A percentile compares a stretch with the other conserved stretches of the same genome.
Conservation (phyloP, 2,113 vertebrate genomes). For the Nannospalax galili region DNA sequence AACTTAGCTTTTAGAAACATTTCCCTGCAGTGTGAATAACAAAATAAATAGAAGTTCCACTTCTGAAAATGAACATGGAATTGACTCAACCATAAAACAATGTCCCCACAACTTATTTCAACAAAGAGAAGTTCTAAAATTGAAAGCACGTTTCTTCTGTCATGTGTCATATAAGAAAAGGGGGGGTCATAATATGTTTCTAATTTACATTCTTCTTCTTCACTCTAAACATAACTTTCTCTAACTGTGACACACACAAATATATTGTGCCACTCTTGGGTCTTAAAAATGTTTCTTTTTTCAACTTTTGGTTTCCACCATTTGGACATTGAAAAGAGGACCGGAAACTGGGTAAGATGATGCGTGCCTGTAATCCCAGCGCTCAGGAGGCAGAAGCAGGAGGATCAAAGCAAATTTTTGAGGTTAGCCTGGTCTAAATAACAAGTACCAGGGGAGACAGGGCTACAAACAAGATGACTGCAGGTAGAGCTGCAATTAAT, state of each 20-base stretch:
- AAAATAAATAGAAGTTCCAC: constrained; percentile 64
- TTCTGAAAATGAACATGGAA: constrained; percentile 72
- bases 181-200: constrained; percentile 68
- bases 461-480: background rate
- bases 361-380: background rate
- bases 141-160: constrained; percentile 73
- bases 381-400: background rate
- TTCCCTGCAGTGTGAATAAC: constrained; percentile 55
- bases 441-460: background rate
- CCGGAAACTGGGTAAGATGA: background rate
- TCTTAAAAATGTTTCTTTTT: background rate
- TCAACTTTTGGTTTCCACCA: background rate
- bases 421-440: background rate
- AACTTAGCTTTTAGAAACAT: constrained; percentile 55
- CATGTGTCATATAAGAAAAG: constrained; percentile 66
- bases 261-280: background rate
- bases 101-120: constrained; percentile 68
- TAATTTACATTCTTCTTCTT: constrained; percentile 72
- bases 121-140: constrained; percentile 71
- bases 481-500: background rate
- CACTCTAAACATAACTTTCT: constrained; percentile 72
- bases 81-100: constrained; percentile 59
- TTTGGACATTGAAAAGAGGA: background rate
- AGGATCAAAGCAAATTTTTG: background rate
- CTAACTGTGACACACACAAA: constrained; percentile 52